Evolutionary conservation across 2,797 vertebrate species (phyloP).

Genomic region (Megaceryle alcyon): DNA sequence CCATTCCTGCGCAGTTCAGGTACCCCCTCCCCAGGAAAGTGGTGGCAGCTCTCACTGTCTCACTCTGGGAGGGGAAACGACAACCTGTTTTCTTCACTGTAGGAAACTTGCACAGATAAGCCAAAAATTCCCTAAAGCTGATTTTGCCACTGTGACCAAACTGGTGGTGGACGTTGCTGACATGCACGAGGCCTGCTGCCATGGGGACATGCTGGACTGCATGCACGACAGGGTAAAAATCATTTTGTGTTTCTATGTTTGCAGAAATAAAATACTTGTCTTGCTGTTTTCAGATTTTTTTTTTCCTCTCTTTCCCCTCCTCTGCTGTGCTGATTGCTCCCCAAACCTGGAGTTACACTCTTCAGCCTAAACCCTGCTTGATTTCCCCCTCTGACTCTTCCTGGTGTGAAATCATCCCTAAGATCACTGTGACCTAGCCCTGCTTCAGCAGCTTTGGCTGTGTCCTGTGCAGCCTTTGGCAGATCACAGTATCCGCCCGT

Average conservation of each 20-base stretch:
- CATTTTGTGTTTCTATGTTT: background rate
- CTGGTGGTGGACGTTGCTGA: background rate
- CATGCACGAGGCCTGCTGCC: constrained; percentile 58
- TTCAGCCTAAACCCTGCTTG: background rate
- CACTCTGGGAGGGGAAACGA: background rate
- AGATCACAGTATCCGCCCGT: accelerated
- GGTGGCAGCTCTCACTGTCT: background rate
- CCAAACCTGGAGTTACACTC: background rate
- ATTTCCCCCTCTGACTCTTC: background rate
- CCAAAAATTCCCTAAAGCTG: constrained; percentile 65
- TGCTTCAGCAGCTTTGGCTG: background rate
- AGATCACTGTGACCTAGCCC: accelerated
- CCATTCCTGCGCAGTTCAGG: background rate
- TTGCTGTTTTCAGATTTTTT: background rate
- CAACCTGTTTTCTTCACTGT: background rate
- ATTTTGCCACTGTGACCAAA: constrained; percentile 20
- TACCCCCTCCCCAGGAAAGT: background rate
- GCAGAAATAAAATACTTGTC: background rate
- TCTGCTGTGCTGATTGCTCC: background rate
- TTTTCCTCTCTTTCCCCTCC: background rate
- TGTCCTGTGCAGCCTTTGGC: accelerated
- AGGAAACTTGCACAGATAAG: constrained; percentile 63
- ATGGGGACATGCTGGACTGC: constrained; percentile 57
- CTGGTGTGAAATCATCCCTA: no score
- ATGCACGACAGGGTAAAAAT: constrained; percentile 41